phyloP scores from a whole-genome alignment of 2,113 vertebrate species.

The Zosterops borbonicus region DNA sequence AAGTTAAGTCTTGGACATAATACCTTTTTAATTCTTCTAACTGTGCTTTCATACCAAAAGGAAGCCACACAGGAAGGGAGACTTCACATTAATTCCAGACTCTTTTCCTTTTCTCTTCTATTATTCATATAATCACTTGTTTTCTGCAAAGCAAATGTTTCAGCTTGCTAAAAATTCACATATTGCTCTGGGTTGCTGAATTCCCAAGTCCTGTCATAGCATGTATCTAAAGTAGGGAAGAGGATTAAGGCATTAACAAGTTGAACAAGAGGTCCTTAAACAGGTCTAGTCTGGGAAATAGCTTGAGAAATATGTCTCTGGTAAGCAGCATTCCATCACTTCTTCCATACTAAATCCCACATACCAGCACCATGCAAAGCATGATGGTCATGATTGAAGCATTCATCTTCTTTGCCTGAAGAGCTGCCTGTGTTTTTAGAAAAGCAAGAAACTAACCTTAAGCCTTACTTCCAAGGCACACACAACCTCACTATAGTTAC shows the following conservation, averaged over 20 bases:
- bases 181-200: neutral
- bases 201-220: slow-evolving; percentile 4
- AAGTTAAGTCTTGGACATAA: neutral
- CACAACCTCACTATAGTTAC: neutral
- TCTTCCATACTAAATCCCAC: neutral
- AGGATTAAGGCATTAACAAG: slow-evolving; percentile 59
- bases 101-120: neutral
- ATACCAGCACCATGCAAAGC: neutral
- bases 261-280: slow-evolving; percentile 55
- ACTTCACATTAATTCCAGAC: neutral
- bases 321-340: slow-evolving; percentile 37
- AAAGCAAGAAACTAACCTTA: neutral
- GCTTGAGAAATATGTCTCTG: neutral
- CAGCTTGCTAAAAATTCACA: neutral
- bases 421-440: neutral
- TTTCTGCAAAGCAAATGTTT: slow-evolving; percentile 17
- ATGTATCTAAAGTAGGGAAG: neutral
- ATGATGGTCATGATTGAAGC: rapidly evolving
- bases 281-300: slow-evolving; percentile 26
- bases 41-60: neutral
- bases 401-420: neutral
- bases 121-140: neutral
- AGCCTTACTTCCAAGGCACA: neutral
- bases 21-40: neutral
- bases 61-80: neutral